Percentiles rank a stretch among this genome's conserved stretches.
phyloP scores from a whole-genome alignment of 2,888 invertebrate species.

The Meteorus colon region DNA sequence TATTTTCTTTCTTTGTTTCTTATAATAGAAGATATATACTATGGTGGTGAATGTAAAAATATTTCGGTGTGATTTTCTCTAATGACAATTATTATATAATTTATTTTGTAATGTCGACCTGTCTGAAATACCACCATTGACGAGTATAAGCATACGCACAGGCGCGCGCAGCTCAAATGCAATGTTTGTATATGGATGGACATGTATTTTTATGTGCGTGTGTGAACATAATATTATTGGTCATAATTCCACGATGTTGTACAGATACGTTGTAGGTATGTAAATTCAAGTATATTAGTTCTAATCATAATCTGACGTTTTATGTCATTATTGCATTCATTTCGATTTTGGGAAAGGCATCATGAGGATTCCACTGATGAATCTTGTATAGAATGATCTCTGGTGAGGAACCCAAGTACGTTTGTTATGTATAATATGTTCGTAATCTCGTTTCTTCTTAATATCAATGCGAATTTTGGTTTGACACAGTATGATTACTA shows the following conservation, averaged over 20 bases:
- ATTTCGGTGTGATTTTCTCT: conserved; percentile 7
- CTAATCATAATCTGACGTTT: conserved; percentile 5
- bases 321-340: conserved; percentile 16
- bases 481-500: conserved; percentile 1
- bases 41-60: neutral
- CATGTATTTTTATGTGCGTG: neutral
- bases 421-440: neutral
- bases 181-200: conserved; percentile 7
- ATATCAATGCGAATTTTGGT: neutral
- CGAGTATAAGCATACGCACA: conserved; percentile 28
- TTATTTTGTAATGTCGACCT: neutral
- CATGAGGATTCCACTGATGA: conserved; percentile 17
- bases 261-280: conserved; percentile 28
- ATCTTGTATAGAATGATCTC: conserved; percentile 40
- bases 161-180: conserved; percentile 32
- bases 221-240: neutral
- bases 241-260: conserved; percentile 41
- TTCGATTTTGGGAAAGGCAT: conserved; percentile 26
- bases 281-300: conserved; percentile 22
- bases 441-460: neutral
- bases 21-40: neutral
- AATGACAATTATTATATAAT: neutral
- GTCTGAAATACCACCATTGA: conserved; percentile 10
- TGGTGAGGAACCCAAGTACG: conserved; percentile 10
- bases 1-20: neutral